These are phyloP conservation scores for Serranus cabrilla DNA, from an alignment of 2,797 vertebrate species.

Conservation along the genomic window DNA sequence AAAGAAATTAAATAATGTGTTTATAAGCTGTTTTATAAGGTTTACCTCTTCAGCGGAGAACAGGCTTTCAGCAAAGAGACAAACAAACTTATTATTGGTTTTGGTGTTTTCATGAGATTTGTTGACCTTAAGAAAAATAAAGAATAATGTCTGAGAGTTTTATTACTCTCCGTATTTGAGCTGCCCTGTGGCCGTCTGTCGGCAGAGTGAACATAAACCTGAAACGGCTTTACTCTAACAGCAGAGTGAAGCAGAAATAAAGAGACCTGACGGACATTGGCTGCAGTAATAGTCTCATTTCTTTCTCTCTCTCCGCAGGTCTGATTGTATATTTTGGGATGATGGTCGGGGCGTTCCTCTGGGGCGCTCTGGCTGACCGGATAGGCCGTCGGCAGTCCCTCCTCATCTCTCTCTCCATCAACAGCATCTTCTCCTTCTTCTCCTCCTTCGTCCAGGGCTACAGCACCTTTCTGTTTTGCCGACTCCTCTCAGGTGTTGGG, in stretches of 20 bases:
- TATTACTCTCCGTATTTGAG: background rate
- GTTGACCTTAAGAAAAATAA: background rate
- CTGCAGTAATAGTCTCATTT: background rate
- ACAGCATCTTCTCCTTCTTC: conserved; percentile 98
- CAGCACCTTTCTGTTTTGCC: conserved; percentile 97
- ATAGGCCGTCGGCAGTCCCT: conserved; percentile 96
- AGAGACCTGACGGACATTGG: background rate
- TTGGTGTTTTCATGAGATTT: background rate
- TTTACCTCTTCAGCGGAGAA: background rate
- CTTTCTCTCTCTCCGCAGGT: conserved; percentile 81
- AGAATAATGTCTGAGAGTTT: background rate
- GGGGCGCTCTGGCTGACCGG: conserved; percentile 95
- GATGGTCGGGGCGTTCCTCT: conserved; percentile 98
- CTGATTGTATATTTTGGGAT: conserved; percentile 98
- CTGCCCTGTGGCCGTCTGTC: background rate
- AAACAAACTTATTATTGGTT: background rate
- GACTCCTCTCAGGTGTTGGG: conserved; percentile 97
- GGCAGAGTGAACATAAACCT: background rate
- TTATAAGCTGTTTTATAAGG: background rate
- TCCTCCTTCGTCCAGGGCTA: conserved; percentile 99
- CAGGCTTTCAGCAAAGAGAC: background rate
- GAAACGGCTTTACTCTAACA: conserved; percentile 9
- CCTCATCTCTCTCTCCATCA: conserved; percentile 98
- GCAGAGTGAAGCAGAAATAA: background rate
- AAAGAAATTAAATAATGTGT: background rate